These are phyloP conservation scores for Hedya salicella DNA, from an alignment of 2,888 invertebrate genomes.

Conservation along the genomic window DNA sequence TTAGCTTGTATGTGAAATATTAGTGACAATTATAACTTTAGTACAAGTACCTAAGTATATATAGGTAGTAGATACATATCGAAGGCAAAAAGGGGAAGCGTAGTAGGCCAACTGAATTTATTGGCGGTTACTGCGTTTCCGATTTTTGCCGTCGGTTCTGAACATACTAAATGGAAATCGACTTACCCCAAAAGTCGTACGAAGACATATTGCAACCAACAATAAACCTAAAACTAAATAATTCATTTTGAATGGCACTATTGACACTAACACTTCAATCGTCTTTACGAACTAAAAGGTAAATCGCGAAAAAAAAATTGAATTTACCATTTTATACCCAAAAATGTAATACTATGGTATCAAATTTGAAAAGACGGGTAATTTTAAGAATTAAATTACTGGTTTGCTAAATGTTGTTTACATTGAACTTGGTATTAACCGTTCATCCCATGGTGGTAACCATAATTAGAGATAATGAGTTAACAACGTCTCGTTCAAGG, in stretches of 20 bases:
- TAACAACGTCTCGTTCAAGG: conserved; percentile 1
- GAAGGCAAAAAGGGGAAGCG: no score
- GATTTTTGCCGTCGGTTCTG: no score
- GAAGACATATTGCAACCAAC: conserved; percentile 6
- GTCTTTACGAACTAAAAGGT: not conserved
- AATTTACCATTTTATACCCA: conserved; percentile 31
- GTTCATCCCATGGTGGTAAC: conserved; percentile 4
- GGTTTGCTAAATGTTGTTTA: conserved; percentile 11
- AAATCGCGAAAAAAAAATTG: conserved; percentile 11
- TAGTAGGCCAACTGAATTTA: no score
- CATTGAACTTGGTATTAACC: conserved; percentile 17
- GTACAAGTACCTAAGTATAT: no score
- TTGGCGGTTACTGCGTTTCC: no score
- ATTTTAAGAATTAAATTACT: conserved; percentile 24
- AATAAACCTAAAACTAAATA: conserved; percentile 20
- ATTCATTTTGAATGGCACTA: conserved; percentile 21
- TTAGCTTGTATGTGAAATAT: no score
- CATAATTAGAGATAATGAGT: conserved; percentile 12
- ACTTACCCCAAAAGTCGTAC: conserved; percentile 35
- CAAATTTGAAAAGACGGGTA: conserved; percentile 1
- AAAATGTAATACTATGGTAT: conserved; percentile 15
- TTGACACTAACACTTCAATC: not conserved
- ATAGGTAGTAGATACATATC: no score
- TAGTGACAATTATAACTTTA: no score
- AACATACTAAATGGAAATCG: not conserved